phyloP scores from a whole-genome alignment of 2,797 vertebrate genomes.

The Tinamus major region DNA sequence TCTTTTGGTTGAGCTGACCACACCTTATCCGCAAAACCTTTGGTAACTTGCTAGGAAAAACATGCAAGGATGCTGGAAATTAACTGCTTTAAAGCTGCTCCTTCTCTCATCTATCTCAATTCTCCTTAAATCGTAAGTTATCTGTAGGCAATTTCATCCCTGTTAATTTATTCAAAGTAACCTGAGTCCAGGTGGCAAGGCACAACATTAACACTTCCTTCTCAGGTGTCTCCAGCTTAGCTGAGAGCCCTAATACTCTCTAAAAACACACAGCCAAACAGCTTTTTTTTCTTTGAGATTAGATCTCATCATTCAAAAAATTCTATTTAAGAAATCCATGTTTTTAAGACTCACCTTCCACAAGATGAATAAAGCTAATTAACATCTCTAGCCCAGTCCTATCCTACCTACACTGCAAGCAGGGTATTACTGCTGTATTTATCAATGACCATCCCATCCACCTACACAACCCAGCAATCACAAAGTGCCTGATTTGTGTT shows the following conservation, averaged over 20 bases:
- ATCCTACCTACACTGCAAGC: neutral
- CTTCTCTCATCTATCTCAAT: neutral
- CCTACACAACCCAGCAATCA: fast-evolving
- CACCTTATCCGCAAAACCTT: neutral
- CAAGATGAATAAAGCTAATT: neutral
- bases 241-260: fast-evolving
- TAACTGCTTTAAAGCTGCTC: neutral
- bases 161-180: neutral
- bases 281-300: neutral
- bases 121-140: neutral
- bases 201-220: neutral
- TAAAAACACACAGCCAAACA: neutral
- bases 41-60: neutral
- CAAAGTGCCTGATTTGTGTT: neutral
- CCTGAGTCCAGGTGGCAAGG: neutral
- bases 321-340: neutral
- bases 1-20: neutral
- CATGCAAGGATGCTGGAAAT: fast-evolving
- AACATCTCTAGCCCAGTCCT: fast-evolving
- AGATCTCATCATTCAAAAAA: neutral
- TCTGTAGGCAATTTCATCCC: neutral
- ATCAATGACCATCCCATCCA: fast-evolving
- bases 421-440: fast-evolving
- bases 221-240: neutral
- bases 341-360: neutral